Base-by-base conservation (phyloP, 2,888 invertebrate genomes). In the Acleris sparsana region DNA sequence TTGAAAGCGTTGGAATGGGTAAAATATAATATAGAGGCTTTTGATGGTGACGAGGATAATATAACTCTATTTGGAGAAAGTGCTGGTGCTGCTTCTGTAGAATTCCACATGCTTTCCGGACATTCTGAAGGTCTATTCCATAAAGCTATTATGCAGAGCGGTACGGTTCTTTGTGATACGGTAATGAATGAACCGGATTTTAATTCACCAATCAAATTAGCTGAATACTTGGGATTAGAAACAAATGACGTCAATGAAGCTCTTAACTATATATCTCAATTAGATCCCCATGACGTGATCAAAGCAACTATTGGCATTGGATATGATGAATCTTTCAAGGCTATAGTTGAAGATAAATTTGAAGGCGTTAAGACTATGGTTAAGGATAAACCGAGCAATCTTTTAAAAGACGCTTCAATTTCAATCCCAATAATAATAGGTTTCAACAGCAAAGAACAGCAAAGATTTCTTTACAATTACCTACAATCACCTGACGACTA, bases 131-230 rank as follows among this genome's bases (percentile, higher is more conserved):
- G 62, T 18, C 55, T 71, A 56, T 71, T 71, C 51, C 68, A 70
- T 46, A 63, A 62, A 51, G 69, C 69, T 16, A 76, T 73, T 3
- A 53, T 75, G 63, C 73, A 72, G 59, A 77, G 78, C 53, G 72
- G 73, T 0, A 64, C 69, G 1, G 60, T 62, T 1, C 44, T 67
- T 0, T 66, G 73, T 9, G 69, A 68, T 9, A 53, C 69, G 70
- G 57, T 68, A 9, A 53, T 71, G 11, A 61, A 22, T 0, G 68
- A 72, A 22, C 67, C 67, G 11, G 67, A 72, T 52, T 60, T 33
- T 62, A 60, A 62, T 2, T 57, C 68, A 16, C 70, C 72, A 39
- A 29, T 72, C 4, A 63, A 63, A 64, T 17, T 73, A 17, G 69
- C 73, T 49, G 62, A 62, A 5, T 53, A 65, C 18, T 17, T 71